Evolutionary conservation across 1,140 invertebrate genomes (phyloP).

Genomic region (Euwallacea fornicatus): DNA sequence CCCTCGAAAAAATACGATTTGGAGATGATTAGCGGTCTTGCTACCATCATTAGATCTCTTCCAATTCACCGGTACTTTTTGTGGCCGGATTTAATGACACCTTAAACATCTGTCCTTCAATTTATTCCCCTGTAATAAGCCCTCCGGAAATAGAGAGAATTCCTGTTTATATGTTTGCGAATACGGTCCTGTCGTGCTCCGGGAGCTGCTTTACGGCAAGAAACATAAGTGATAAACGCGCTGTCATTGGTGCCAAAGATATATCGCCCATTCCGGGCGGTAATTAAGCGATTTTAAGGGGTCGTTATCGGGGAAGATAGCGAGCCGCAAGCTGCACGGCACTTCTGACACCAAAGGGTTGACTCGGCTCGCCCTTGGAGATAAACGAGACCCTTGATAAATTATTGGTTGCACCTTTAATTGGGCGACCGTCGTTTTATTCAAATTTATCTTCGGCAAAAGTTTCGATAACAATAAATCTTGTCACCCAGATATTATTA

Average conservation of each 20-base stretch:
- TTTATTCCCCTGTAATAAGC: neutral
- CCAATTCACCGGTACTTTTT: neutral
- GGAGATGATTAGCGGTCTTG: neutral
- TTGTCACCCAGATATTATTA: neutral
- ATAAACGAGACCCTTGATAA: slow-evolving; percentile 26
- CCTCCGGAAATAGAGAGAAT: neutral
- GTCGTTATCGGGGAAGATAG: slow-evolving; percentile 19
- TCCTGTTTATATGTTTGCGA: neutral
- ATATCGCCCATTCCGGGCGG: slow-evolving; percentile 20
- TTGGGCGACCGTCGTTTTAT: slow-evolving; percentile 10
- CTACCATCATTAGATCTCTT: neutral
- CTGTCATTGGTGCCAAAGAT: slow-evolving; percentile 18
- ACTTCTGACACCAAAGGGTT: slow-evolving; percentile 27
- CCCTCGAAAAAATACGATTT: too few relatives aligned
- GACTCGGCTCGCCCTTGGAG: slow-evolving; percentile 8
- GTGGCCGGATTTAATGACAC: neutral
- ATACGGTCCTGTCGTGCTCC: slow-evolving; percentile 6
- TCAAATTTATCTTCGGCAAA: slow-evolving; percentile 13
- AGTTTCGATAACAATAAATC: slow-evolving; percentile 3
- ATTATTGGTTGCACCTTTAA: slow-evolving; percentile 27
- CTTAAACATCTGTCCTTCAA: neutral
- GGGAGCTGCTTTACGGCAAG: neutral
- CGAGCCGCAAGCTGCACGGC: slow-evolving; percentile 15
- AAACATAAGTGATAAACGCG: slow-evolving; percentile 24
- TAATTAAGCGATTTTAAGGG: slow-evolving; percentile 30